These are phyloP conservation scores for Lonchura striata DNA, from an alignment of 2,113 vertebrate species.

Conservation along the genomic window DNA sequence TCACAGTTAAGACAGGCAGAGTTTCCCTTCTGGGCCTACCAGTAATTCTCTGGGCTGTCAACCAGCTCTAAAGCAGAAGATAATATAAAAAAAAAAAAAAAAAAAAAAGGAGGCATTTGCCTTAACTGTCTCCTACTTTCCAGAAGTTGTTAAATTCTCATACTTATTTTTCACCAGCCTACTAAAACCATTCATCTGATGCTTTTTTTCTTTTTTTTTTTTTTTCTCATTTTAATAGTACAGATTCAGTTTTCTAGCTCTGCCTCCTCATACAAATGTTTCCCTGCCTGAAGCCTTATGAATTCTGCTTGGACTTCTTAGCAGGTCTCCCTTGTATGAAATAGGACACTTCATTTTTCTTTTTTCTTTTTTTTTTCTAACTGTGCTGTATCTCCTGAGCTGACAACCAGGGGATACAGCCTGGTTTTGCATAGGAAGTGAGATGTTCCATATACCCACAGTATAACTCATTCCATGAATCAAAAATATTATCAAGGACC, in stretches of 20 bases:
- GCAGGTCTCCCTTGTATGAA: not conserved
- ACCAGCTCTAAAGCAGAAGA: not conserved
- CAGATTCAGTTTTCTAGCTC: not conserved
- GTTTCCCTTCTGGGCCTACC: slow-evolving; percentile 12
- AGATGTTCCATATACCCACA: not conserved
- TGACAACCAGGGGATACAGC: not conserved
- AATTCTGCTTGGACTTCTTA: not conserved
- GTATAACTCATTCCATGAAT: not conserved
- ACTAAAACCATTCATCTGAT: not conserved
- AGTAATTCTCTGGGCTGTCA: slow-evolving; percentile 16
- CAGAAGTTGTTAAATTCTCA: not conserved
- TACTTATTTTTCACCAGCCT: not conserved
- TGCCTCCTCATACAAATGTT: not conserved
- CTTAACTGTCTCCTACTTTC: not conserved
- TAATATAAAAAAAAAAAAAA: not conserved
- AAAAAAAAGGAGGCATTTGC: not conserved
- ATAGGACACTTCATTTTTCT: not conserved
- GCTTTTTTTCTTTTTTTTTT: not conserved
- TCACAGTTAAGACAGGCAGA: slow-evolving; percentile 15
- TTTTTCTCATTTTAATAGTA: not conserved
- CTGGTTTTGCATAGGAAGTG: not conserved
- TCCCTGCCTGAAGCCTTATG: not conserved
- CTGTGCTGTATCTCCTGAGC: not conserved
- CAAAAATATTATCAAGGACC: not conserved
- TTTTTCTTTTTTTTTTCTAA: too few species aligned